Evolutionary conservation across 1,140 invertebrate species (phyloP), one percentile per base, ranked within the genome.

Genomic region (Hesperophylax magnus): DNA sequence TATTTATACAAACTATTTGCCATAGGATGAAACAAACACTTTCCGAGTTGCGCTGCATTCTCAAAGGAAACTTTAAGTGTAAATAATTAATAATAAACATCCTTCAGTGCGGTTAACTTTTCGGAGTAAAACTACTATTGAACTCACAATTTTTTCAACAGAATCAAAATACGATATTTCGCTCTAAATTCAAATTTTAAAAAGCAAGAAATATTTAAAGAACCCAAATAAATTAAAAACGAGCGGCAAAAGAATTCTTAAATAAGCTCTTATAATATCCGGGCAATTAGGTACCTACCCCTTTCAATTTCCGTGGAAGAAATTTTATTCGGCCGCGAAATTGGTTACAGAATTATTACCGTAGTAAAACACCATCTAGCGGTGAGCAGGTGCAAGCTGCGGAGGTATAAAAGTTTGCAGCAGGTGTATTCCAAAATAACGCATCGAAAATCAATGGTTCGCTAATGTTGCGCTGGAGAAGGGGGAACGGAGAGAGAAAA

Each of bases 11-110:
- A 15, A 18, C 34, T 39, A 67, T 67, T 67, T 67, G 63, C 22
- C 31, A 34, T 67, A 67, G 17, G 63, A 34, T 27, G 31, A 34
- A 67, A 67, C 31, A 67, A 67, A 27, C 63, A 67, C 58, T 58
- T 22, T 61, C 11, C 9, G 63, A 67, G 63, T 67, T 67, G 17
- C 31, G 22, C 27, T 27, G 18, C 58, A 61, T 20, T 24, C 58
- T 15, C 58, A 15, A 1, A 24, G 58, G 58, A 20, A 61, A 61
- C 58, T 61, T 61, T 61, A 22, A 61, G 58, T 61, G 9, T 61
- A 61, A 61, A 61, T 61, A 61, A 61, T 61, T 61, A 61, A 61
- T 61, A 61, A 22, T 61, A 61, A 61, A 61, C 14, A 24, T 61
- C 20, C 20, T 24, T 22, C 18, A 24, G 18, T 24, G 58, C 4